phyloP scores from a whole-genome alignment of 2,113 vertebrate species.

The Callorhinus ursinus region DNA sequence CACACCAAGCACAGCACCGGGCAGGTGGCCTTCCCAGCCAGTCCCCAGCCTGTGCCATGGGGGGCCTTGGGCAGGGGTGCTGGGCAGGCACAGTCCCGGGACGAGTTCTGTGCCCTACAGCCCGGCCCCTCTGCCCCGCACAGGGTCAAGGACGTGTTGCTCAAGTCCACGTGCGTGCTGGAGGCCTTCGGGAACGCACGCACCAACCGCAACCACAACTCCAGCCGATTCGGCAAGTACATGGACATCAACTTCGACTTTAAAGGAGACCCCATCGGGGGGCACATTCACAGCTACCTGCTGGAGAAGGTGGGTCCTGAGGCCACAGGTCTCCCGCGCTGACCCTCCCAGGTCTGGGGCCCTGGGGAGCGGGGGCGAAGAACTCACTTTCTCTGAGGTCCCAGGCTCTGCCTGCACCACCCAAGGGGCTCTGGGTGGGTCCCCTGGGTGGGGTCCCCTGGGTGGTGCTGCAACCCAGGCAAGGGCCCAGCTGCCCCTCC shows the following conservation, averaged over 20 bases:
- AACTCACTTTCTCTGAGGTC: no score
- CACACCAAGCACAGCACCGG: no score
- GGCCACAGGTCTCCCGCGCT: fast-evolving
- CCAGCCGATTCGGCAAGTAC: conserved; percentile 97
- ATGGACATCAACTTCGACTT: conserved; percentile 99
- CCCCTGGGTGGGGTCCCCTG: not conserved
- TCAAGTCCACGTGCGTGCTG: conserved; percentile 96
- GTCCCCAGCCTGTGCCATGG: not conserved
- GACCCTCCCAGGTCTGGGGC: not conserved
- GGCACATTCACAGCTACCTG: conserved; percentile 97
- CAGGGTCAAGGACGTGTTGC: conserved; percentile 95
- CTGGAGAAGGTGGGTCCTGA: conserved; percentile 92
- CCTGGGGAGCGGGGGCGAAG: not conserved
- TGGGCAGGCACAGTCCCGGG: not conserved
- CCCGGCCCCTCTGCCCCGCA: fast-evolving
- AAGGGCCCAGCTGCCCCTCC: not conserved
- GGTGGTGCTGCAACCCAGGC: not conserved
- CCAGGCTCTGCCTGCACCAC: not conserved
- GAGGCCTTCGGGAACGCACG: conserved; percentile 97
- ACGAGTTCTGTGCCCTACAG: not conserved
- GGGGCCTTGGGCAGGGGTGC: not conserved
- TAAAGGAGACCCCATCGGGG: conserved; percentile 94
- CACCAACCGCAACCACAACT: conserved; percentile 97
- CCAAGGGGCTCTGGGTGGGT: not conserved
- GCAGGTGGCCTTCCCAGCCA: not conserved